Percentiles rank a stretch among this genome's conserved stretches.
Evolutionary conservation across 1,140 invertebrate species (phyloP).

Genomic region (Leptinotarsa texana): DNA sequence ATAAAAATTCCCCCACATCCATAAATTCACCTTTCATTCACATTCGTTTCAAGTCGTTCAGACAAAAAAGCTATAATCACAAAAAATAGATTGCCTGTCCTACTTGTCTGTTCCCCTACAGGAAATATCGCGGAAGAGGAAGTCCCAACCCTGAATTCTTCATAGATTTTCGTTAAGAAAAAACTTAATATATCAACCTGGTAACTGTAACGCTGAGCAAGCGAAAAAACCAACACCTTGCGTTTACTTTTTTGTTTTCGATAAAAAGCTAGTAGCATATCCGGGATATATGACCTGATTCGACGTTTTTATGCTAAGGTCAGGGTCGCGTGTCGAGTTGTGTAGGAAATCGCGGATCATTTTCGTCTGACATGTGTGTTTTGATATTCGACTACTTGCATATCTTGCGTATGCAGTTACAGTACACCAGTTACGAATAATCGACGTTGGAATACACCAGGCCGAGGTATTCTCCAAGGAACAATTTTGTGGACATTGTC

Average conservation of each 20-base stretch:
- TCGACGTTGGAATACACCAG: too few species aligned
- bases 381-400: constrained; percentile 6
- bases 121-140: background rate
- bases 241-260: background rate
- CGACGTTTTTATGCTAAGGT: constrained; percentile 3
- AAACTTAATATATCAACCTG: background rate
- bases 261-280: background rate
- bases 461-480: too few species aligned
- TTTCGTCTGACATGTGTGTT: constrained; percentile 5
- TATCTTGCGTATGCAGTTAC: background rate
- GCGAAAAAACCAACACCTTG: background rate
- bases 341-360: background rate
- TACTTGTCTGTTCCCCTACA: too few species aligned
- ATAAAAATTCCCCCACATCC: too few species aligned
- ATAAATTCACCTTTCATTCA: too few species aligned
- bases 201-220: background rate
- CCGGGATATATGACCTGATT: constrained; percentile 5
- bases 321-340: background rate
- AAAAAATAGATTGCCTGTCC: too few species aligned
- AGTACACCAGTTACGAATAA: too few species aligned
- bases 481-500: too few species aligned
- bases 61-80: too few species aligned
- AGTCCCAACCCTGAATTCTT: background rate
- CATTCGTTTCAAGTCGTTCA: too few species aligned
- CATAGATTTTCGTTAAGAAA: background rate